Conservation (phyloP, 2,888 invertebrate species). For the Drepanosiphum platanoidis region DNA sequence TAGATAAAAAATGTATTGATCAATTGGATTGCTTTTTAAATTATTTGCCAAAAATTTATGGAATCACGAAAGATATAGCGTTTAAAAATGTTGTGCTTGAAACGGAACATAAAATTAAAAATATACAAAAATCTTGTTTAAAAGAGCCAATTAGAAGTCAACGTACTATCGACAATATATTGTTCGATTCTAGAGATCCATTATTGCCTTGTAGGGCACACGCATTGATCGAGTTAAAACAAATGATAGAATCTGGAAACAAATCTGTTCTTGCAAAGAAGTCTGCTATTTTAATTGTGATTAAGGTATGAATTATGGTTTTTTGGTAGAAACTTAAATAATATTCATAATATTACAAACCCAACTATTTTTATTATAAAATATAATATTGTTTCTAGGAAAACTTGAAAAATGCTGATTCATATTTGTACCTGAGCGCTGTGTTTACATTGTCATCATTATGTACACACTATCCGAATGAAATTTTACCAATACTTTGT, state of each 20-base stretch:
- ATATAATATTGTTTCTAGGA: slow-evolving; percentile 71
- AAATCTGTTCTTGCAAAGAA: slow-evolving; percentile 74
- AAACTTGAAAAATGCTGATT: slow-evolving; percentile 80
- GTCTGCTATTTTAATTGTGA: slow-evolving; percentile 76
- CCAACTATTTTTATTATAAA: not conserved
- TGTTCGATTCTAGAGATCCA: slow-evolving; percentile 74
- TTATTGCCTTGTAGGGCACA: slow-evolving; percentile 84
- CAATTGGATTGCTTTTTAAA: not conserved
- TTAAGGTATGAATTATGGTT: slow-evolving; percentile 73
- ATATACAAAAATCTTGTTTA: not conserved
- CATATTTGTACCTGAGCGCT: slow-evolving; percentile 83
- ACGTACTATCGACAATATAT: slow-evolving; percentile 38
- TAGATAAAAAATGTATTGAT: not conserved
- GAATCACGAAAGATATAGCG: not conserved
- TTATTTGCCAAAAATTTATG: slow-evolving; percentile 12
- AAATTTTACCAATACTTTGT: slow-evolving; percentile 75
- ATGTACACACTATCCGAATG: slow-evolving; percentile 75
- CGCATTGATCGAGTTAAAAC: slow-evolving; percentile 78
- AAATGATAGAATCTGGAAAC: slow-evolving; percentile 77
- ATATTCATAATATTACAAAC: not conserved
- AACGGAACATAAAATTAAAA: not conserved
- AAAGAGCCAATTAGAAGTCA: not conserved
- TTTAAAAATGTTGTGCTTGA: slow-evolving; percentile 8
- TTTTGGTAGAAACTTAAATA: not conserved
- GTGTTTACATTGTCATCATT: slow-evolving; percentile 80